Base-by-base conservation (phyloP, 92 coral and sea anemone genomes). In the Desmophyllum pertusum region DNA sequence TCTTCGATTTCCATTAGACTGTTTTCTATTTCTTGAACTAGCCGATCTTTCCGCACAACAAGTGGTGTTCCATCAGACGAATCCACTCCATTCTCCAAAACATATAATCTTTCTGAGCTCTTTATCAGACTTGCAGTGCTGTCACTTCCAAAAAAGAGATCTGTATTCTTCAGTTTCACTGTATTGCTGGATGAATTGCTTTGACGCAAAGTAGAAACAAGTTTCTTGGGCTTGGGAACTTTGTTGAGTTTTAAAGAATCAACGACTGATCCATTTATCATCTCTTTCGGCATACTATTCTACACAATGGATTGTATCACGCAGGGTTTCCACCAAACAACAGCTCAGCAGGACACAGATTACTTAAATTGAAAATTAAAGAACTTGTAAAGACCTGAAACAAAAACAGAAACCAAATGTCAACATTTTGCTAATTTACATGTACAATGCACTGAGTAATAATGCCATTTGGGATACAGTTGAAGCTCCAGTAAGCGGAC, bases 1-100 rank as follows among this genome's bases (percentile, higher is more conserved):
- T 88, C 95, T 75, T 96, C 96, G 88, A 94, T 90, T 81, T 94
- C 93, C 13, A 94, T 89, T 30, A 96, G 81, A 78, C 95, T 90
- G 19, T 89, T 94, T 62, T 93, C 94, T 52, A 96, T 86, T 67
- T 96, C 99, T 57, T 83, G 91, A 51, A 96, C 90, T 63, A 96
- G 97, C 52, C 92, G 88, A 75, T 96, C 95, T 65, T 92, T 92
- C 55, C 94, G 74, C 13, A 77, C 79, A 25, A 89, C 83, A 63
- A 90, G 78, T 27, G 96, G 94, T 27, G 92, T 65, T 3, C 91
- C 69, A 29, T 90, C 92, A 52, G 91, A 55, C 9, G 93, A 92
- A n/a, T 85, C 79, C 76, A 88, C 86, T 41, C 84, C 94, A 40
- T n/a, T 70, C 55, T 81, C 78, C 46, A 66, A 36, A 48, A 66